Evolutionary conservation across 2,113 vertebrate species (phyloP).

Genomic region (Rhinogobius similis): DNA sequence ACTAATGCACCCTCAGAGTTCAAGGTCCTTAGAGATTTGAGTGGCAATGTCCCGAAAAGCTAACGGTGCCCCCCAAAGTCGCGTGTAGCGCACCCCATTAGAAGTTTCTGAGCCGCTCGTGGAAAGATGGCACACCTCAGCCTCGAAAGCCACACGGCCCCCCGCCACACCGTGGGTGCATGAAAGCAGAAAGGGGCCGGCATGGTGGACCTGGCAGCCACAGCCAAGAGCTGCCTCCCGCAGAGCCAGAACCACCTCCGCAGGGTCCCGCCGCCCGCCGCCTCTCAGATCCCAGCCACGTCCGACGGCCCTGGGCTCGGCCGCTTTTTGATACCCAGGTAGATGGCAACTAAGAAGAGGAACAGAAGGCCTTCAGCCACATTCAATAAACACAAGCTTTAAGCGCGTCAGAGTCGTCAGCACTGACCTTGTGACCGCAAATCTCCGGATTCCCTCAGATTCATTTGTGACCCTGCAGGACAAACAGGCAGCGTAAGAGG

Average conservation of each 20-base stretch:
- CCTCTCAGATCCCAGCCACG: constrained; percentile 82
- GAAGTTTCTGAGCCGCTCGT: constrained; percentile 78
- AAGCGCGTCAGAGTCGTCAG: not conserved
- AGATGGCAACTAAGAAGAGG: constrained; percentile 86
- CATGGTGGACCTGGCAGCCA: constrained; percentile 83
- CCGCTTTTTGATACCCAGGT: constrained; percentile 93
- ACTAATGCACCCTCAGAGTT: constrained; percentile 75
- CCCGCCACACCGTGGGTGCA: constrained; percentile 83
- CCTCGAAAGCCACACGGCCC: constrained; percentile 84
- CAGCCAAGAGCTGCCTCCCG: constrained; percentile 83
- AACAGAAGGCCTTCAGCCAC: not conserved
- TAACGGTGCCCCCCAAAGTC: constrained; percentile 84
- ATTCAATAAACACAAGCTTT: not conserved
- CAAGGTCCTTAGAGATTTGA: constrained; percentile 85
- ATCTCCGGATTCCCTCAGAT: constrained; percentile 97
- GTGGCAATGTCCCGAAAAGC: constrained; percentile 88
- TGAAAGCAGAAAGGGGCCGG: constrained; percentile 89
- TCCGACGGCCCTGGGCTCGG: constrained; percentile 81
- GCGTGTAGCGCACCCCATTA: constrained; percentile 85
- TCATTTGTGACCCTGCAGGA: constrained; percentile 91
- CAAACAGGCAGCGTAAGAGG: constrained; percentile 39
- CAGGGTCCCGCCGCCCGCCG: constrained; percentile 80
- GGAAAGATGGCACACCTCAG: constrained; percentile 89
- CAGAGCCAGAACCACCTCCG: constrained; percentile 85
- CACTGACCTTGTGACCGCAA: constrained; percentile 92